These are phyloP conservation scores for Mimumesa dahlbomi DNA, from an alignment of 2,888 invertebrate genomes.

Conservation along the genomic window DNA sequence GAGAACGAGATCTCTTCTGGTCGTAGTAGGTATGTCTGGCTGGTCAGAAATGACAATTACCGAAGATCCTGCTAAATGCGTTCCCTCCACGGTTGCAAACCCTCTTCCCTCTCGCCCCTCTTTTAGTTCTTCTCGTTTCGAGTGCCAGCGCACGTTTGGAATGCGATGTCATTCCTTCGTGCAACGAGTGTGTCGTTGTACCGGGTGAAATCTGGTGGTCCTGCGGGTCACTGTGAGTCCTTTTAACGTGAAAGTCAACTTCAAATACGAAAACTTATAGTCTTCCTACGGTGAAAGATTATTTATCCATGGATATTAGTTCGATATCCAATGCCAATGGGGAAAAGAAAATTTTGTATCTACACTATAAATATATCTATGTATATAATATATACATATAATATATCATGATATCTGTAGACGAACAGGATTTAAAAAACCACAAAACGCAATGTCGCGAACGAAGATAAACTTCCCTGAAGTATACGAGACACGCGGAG, in stretches of 20 bases:
- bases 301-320: too few relatives aligned
- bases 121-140: background rate
- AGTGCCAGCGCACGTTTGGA: constrained; percentile 46
- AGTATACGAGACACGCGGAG: too few relatives aligned
- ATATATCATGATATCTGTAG: too few relatives aligned
- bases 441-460: too few relatives aligned
- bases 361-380: too few relatives aligned
- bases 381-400: too few relatives aligned
- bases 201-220: constrained; percentile 42
- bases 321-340: too few relatives aligned
- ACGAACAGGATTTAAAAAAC: too few relatives aligned
- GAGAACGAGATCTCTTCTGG: constrained; percentile 52
- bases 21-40: constrained; percentile 71
- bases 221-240: background rate
- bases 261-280: too few relatives aligned
- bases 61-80: constrained; percentile 65
- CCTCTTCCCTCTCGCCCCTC: background rate
- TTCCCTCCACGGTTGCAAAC: background rate
- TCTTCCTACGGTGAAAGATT: too few relatives aligned
- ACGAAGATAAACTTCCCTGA: too few relatives aligned
- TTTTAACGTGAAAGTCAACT: background rate
- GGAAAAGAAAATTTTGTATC: too few relatives aligned
- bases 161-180: constrained; percentile 62
- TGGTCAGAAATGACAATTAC: constrained; percentile 77
- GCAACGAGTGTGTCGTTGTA: constrained; percentile 41